Evolutionary conservation across 2,113 vertebrate genomes (phyloP).

Genomic region (Apodemus sylvaticus): DNA sequence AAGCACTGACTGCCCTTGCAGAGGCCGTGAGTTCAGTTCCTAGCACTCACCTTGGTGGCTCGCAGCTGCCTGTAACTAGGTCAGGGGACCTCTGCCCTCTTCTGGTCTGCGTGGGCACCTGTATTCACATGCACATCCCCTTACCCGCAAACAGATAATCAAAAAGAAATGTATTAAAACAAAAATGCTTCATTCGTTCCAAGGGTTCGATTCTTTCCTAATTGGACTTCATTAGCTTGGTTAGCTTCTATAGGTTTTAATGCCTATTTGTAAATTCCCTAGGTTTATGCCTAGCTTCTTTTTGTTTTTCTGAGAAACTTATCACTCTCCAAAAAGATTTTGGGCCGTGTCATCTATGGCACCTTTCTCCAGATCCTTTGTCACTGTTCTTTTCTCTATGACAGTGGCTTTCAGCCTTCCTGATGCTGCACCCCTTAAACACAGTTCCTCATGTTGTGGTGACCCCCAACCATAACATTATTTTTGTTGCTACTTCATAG

Average conservation of each 20-base stretch:
- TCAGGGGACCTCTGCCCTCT: not conserved
- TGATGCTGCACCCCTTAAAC: not conserved
- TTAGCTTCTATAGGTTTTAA: not conserved
- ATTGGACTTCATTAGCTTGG: not conserved
- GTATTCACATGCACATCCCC: not conserved
- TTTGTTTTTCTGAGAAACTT: conserved; percentile 36
- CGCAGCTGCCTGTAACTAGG: not conserved
- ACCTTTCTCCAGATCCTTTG: not conserved
- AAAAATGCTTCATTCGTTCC: not conserved
- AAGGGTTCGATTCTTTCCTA: not conserved
- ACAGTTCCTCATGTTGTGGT: not conserved
- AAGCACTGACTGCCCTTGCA: not conserved
- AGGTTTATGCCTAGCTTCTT: not conserved
- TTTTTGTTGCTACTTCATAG: not conserved
- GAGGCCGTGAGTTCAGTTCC: not conserved
- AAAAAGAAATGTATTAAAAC: not conserved
- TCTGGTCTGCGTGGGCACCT: no score
- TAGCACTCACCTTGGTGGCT: not conserved
- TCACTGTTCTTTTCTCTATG: not conserved
- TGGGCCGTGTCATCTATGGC: not conserved
- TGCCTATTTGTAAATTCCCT: conserved; percentile 42
- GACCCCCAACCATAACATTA: not conserved
- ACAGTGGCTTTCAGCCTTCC: not conserved
- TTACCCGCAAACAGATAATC: not conserved
- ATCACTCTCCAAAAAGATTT: not conserved